These are phyloP conservation scores for Oncorhynchus mykiss DNA, from an alignment of 2,113 vertebrate species.

Conservation along the genomic window DNA sequence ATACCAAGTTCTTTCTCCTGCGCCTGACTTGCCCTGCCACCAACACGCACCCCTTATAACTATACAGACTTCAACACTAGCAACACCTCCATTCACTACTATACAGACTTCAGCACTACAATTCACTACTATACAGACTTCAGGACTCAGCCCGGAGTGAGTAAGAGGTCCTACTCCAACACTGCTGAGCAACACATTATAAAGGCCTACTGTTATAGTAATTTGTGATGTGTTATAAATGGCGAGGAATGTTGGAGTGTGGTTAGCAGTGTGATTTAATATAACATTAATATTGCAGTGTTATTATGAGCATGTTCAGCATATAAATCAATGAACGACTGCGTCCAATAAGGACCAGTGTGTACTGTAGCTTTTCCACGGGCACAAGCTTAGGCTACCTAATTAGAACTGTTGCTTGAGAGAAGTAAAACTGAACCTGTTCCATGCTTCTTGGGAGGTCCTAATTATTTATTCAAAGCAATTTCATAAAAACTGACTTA, in stretches of 20 bases:
- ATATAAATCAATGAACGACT: no score
- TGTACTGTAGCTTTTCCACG: no score
- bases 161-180: background rate
- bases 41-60: no score
- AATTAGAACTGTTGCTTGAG: no score
- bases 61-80: no score
- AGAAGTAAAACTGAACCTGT: background rate
- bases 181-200: background rate
- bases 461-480: conserved; percentile 41
- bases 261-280: background rate
- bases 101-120: no score
- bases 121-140: no score
- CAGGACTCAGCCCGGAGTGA: background rate
- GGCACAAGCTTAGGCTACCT: no score
- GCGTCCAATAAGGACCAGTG: no score
- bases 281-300: background rate
- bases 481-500: conserved; percentile 40
- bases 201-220: background rate
- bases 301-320: background rate
- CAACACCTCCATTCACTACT: no score
- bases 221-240: background rate
- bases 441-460: background rate
- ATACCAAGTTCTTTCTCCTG: no score
- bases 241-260: background rate
- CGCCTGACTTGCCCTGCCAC: no score